Conservation (phyloP, 2,113 vertebrate species). For the Microcebus murinus region DNA sequence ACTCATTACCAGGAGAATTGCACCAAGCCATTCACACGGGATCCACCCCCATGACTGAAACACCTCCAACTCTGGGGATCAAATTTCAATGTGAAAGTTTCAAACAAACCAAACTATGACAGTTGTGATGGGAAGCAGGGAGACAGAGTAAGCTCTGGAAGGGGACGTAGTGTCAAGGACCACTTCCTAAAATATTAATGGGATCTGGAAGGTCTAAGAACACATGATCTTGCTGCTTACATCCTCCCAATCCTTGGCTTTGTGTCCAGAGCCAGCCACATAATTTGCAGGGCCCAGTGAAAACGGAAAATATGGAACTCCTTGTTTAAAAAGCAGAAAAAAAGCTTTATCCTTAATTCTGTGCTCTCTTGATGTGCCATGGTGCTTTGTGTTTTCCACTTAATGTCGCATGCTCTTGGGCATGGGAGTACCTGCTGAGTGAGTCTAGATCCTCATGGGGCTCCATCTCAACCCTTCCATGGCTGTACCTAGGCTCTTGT, state of each 20-base stretch:
- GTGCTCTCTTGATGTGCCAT: neutral
- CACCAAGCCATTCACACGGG: too few species aligned
- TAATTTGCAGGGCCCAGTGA: neutral
- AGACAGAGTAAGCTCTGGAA: neutral
- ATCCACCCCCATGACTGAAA: too few species aligned
- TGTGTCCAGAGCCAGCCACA: neutral
- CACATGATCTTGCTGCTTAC: neutral
- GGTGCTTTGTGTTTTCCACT: neutral
- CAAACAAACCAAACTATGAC: too few species aligned
- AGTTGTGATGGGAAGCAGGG: neutral
- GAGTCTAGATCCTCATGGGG: neutral
- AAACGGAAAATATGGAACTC: neutral
- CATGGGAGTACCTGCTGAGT: neutral
- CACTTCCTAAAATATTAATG: neutral
- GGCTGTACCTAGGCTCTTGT: accelerated
- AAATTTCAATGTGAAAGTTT: too few species aligned
- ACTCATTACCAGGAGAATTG: too few species aligned
- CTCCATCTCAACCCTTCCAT: neutral
- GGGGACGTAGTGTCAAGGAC: neutral
- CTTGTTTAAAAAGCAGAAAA: neutral
- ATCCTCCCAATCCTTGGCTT: neutral
- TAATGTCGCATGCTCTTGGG: neutral
- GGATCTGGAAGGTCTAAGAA: neutral
- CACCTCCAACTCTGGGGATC: too few species aligned
- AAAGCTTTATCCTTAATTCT: neutral